Conservation (phyloP, 1,140 invertebrate species). For the Agrypnia vestita region DNA sequence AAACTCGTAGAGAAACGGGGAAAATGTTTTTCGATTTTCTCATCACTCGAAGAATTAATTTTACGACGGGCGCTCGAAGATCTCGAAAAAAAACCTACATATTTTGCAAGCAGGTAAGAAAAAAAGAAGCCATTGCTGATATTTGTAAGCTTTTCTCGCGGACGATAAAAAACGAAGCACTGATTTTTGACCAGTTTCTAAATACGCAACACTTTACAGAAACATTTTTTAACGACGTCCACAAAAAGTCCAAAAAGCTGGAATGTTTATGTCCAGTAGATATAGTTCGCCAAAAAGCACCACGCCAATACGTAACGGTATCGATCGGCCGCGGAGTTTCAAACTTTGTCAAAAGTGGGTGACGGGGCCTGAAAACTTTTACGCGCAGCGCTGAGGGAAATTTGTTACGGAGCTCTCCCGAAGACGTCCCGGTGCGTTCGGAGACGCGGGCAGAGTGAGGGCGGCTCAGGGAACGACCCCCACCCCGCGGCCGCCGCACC, state of each 20-base stretch:
- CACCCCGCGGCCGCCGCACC: conserved; percentile 26
- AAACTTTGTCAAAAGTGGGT: conserved; percentile 59
- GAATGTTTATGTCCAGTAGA: background rate
- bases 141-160: too few species aligned
- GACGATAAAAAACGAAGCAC: too few species aligned
- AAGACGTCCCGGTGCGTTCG: conserved; percentile 61
- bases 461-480: conserved; percentile 5
- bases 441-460: conserved; percentile 61
- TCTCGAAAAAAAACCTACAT: background rate
- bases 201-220: conserved; percentile 8
- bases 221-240: background rate
- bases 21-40: conserved; percentile 5
- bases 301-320: conserved; percentile 29
- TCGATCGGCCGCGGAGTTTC: conserved; percentile 60
- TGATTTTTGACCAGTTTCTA: background rate
- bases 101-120: background rate
- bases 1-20: conserved; percentile 1
- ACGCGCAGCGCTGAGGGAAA: conserved; percentile 57
- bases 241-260: conserved; percentile 8
- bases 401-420: conserved; percentile 63
- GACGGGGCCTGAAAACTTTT: conserved; percentile 53
- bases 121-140: too few species aligned
- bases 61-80: background rate
- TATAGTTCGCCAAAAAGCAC: background rate
- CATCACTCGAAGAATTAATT: conserved; percentile 15